Percentiles rank a stretch among this genome's conserved stretches.
Conservation (phyloP, 2,113 vertebrate genomes). For the Xyrauchen texanus region DNA sequence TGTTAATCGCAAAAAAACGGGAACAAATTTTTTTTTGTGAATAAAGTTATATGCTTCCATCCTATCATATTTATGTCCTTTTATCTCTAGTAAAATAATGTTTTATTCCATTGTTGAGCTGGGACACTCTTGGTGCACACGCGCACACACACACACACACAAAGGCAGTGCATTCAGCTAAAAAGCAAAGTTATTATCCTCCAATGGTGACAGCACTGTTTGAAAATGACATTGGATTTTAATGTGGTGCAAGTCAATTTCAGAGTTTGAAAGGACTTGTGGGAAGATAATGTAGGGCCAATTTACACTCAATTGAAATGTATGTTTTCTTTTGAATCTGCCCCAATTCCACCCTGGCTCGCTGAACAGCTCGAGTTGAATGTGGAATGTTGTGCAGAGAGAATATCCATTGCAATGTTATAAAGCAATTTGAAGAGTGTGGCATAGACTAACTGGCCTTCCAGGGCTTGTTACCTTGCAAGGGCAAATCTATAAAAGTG, state of each 20-base stretch:
- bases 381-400: slow-evolving; percentile 11
- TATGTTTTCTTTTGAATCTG: slow-evolving; percentile 51
- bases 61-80: slow-evolving; percentile 38
- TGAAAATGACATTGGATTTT: slow-evolving; percentile 68
- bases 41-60: slow-evolving; percentile 26
- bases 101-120: slow-evolving; percentile 58
- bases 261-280: slow-evolving; percentile 57
- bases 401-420: slow-evolving; percentile 43
- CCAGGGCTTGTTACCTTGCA: background rate
- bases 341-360: slow-evolving; percentile 48
- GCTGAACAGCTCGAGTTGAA: slow-evolving; percentile 40
- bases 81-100: slow-evolving; percentile 56
- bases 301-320: slow-evolving; percentile 60
- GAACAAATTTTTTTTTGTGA: too few species aligned
- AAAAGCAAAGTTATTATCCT: slow-evolving; percentile 67
- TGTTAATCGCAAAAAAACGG: too few species aligned
- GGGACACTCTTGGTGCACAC: slow-evolving; percentile 39
- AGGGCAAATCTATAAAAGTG: slow-evolving; percentile 1
- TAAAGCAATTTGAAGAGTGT: slow-evolving; percentile 28
- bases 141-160: too few species aligned
- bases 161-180: slow-evolving; percentile 41
- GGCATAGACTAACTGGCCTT: slow-evolving; percentile 7
- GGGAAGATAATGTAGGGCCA: slow-evolving; percentile 59
- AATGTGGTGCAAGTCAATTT: slow-evolving; percentile 61
- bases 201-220: slow-evolving; percentile 62